phyloP scores from a whole-genome alignment of 2,888 invertebrate genomes.

The Atherix ibis region DNA sequence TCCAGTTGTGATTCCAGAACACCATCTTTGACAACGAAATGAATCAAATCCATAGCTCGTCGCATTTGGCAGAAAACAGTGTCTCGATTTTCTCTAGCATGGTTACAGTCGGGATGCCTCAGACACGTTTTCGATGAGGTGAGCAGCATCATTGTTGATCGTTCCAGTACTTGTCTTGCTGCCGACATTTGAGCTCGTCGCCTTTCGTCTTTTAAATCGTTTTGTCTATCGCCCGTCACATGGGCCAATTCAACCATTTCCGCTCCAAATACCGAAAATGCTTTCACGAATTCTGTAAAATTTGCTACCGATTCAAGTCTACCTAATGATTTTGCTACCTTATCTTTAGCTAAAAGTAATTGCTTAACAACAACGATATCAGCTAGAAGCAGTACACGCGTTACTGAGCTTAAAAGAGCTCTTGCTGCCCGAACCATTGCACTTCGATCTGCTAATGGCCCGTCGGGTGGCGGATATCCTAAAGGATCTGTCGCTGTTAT shows the following conservation, averaged over 20 bases:
- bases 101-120: constrained; percentile 84
- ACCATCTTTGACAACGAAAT: constrained; percentile 95
- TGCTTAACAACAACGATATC: constrained; percentile 97
- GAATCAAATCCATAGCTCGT: constrained; percentile 91
- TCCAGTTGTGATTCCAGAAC: constrained; percentile 46
- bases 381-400: constrained; percentile 85
- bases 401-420: constrained; percentile 85
- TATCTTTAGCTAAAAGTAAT: constrained; percentile 86
- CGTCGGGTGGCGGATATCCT: constrained; percentile 40
- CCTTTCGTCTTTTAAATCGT: constrained; percentile 83
- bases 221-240: constrained; percentile 64
- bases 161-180: constrained; percentile 84
- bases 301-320: constrained; percentile 76
- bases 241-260: constrained; percentile 98
- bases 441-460: constrained; percentile 50
- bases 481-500: constrained; percentile 40
- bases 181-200: constrained; percentile 92
- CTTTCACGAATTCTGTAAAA: constrained; percentile 95
- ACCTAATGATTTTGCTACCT: constrained; percentile 74
- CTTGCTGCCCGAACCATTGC: constrained; percentile 83
- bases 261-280: constrained; percentile 94
- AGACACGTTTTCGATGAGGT: constrained; percentile 94
- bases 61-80: constrained; percentile 98
- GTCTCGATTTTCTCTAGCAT: constrained; percentile 88
- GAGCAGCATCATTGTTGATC: constrained; percentile 91